A percentile compares a stretch with the other conserved stretches of the same genome.
phyloP scores from a whole-genome alignment of 2,113 vertebrate genomes.

The Otolemur garnettii region DNA sequence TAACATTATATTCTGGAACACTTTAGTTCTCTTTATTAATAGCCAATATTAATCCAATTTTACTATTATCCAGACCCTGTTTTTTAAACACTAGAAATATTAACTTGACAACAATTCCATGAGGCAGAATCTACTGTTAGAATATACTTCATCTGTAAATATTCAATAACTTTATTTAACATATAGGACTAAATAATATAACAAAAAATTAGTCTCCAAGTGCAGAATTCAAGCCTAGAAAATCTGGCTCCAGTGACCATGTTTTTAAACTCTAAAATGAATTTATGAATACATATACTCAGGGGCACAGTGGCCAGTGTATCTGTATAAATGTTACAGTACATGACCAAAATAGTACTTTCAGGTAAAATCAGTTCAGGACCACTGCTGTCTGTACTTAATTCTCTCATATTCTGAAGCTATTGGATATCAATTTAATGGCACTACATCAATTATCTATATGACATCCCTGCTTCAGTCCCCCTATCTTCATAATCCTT shows the following conservation, averaged over 20 bases:
- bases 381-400: not conserved
- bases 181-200: not conserved
- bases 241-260: not conserved
- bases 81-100: not conserved
- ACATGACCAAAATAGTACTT: not conserved
- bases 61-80: not conserved
- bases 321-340: not conserved
- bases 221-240: not conserved
- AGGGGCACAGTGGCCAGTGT: not conserved
- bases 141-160: not conserved
- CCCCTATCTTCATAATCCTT: not conserved
- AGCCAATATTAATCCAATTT: not conserved
- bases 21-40: constrained; percentile 2
- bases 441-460: accelerated
- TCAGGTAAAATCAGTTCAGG: not conserved
- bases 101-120: not conserved
- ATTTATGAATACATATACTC: not conserved
- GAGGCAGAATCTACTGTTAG: not conserved
- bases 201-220: not conserved
- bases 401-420: not conserved
- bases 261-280: not conserved
- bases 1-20: constrained; percentile 2
- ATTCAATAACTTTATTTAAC: not conserved
- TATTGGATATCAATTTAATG: not conserved
- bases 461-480: not conserved